phyloP scores from a whole-genome alignment of 2,113 vertebrate species.

The Gopherus flavomarginatus region DNA sequence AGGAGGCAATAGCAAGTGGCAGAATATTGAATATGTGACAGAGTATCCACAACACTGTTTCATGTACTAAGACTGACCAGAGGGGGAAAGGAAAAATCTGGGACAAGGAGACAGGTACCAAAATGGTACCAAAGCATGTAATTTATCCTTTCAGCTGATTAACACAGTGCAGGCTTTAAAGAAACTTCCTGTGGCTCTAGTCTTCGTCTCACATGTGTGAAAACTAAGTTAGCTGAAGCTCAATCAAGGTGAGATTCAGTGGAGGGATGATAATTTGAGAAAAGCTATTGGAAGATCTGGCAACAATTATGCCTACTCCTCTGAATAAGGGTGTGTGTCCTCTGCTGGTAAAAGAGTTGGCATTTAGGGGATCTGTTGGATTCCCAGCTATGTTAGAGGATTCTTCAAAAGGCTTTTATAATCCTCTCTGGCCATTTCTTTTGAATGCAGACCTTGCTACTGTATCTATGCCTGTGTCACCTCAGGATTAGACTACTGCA shows the following conservation, averaged over 20 bases:
- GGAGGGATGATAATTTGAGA: not conserved
- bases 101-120: not conserved
- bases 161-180: not conserved
- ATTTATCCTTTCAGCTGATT: not conserved
- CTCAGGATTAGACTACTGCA: not conserved
- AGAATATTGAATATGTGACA: accelerated
- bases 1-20: not conserved
- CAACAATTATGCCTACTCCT: not conserved
- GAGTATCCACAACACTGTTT: not conserved
- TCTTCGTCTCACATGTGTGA: not conserved
- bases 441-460: not conserved
- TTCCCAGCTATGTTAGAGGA: not conserved
- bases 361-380: not conserved
- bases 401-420: not conserved
- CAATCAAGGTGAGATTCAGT: not conserved
- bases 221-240: not conserved
- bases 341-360: not conserved
- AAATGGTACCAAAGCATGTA: not conserved
- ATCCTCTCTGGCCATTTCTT: not conserved
- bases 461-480: not conserved
- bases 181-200: not conserved
- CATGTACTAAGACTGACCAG: not conserved
- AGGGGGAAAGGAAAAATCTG: not conserved
- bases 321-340: not conserved
- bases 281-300: not conserved